Percentiles rank a stretch among this genome's conserved stretches.
These are phyloP conservation scores for Tridacna gigas DNA, from an alignment of 2,888 invertebrate genomes.

Conservation along the genomic window DNA sequence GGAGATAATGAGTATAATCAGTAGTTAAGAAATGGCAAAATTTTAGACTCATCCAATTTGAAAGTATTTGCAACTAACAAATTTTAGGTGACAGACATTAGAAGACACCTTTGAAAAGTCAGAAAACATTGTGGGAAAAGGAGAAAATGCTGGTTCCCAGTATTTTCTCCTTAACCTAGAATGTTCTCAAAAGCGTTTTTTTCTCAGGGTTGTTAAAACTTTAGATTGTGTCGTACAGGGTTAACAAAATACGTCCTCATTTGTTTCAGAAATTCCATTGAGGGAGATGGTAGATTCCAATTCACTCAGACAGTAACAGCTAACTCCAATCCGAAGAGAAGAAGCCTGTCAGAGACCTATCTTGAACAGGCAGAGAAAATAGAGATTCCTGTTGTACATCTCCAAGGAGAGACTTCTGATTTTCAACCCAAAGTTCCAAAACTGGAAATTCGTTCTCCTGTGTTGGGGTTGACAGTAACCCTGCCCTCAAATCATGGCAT, in stretches of 20 bases:
- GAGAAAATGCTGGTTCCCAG: neutral
- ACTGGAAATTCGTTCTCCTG: conserved; percentile 77
- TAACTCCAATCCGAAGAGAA: conserved; percentile 62
- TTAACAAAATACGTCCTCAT: no score
- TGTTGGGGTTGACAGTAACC: conserved; percentile 64
- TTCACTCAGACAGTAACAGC: conserved; percentile 24
- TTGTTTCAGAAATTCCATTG: conserved; percentile 60
- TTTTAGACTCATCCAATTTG: neutral
- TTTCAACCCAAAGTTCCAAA: conserved; percentile 77
- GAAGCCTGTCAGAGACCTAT: conserved; percentile 72
- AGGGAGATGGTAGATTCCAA: conserved; percentile 36
- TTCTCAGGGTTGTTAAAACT: no score
- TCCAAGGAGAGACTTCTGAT: conserved; percentile 38
- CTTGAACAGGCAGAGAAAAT: conserved; percentile 47
- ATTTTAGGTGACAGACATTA: no score
- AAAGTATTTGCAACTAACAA: neutral
- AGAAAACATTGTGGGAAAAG: neutral
- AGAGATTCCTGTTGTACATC: conserved; percentile 59
- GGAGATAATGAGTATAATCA: no score
- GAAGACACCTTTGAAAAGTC: neutral
- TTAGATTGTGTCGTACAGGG: no score
- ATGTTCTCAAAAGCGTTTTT: no score
- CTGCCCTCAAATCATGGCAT: conserved; percentile 42
- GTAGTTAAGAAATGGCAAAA: no score
- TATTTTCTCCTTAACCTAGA: no score